Evolutionary conservation across 1,140 invertebrate species (phyloP).

Genomic region (Leptinotarsa texana): DNA sequence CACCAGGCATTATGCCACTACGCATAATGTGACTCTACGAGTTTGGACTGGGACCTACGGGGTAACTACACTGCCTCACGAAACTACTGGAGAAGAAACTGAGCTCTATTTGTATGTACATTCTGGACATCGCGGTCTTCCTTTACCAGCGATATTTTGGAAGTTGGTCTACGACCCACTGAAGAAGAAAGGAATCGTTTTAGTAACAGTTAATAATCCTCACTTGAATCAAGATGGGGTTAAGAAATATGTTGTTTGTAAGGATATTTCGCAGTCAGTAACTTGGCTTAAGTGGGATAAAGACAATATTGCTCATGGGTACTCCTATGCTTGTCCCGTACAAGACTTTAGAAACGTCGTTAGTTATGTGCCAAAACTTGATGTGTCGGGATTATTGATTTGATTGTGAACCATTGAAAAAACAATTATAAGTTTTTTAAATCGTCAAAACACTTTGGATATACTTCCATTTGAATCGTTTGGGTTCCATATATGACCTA

Average conservation of each 20-base stretch:
- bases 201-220: conserved; percentile 69
- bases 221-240: conserved; percentile 54
- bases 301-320: conserved; percentile 57
- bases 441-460: too few relatives aligned
- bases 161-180: conserved; percentile 65
- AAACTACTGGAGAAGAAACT: conserved; percentile 46
- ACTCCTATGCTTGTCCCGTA: conserved; percentile 69
- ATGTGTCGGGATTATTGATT: neutral
- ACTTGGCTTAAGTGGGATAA: conserved; percentile 58
- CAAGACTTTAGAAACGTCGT: conserved; percentile 63
- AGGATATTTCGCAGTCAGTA: conserved; percentile 60
- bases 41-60: conserved; percentile 65
- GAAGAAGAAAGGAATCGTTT: conserved; percentile 60
- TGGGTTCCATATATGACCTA: too few relatives aligned
- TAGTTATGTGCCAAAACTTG: conserved; percentile 55
- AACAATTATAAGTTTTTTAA: too few relatives aligned
- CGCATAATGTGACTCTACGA: conserved; percentile 49
- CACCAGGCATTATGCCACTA: conserved; percentile 52
- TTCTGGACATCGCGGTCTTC: conserved; percentile 55
- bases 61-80: conserved; percentile 58
- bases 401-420: neutral
- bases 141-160: conserved; percentile 65
- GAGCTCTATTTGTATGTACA: conserved; percentile 59
- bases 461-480: too few relatives aligned
- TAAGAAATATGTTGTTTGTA: conserved; percentile 60